Conservation (phyloP, 2,888 invertebrate species). For the Oasisia sp. region DNA sequence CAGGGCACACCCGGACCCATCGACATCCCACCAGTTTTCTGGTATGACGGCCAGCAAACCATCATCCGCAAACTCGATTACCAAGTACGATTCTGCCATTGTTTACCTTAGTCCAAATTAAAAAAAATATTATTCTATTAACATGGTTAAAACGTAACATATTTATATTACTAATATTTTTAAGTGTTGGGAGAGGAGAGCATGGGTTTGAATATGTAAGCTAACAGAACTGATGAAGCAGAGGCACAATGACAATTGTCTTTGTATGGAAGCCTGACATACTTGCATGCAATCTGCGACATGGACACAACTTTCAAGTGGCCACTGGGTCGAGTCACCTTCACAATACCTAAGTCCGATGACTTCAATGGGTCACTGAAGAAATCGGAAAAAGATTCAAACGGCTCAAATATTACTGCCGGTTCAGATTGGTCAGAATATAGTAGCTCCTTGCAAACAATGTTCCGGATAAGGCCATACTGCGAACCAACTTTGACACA, state of each 20-base stretch:
- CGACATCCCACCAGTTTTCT: no score
- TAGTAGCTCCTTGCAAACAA: neutral
- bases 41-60: no score
- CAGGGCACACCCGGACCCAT: no score
- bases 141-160: no score
- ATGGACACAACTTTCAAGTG: neutral
- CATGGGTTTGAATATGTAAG: no score
- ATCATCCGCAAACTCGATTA: no score
- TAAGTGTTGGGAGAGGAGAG: no score
- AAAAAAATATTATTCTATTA: no score
- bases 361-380: conserved; percentile 5
- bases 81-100: no score
- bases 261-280: neutral
- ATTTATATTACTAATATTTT: no score
- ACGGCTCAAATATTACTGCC: neutral
- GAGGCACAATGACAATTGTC: neutral
- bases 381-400: neutral
- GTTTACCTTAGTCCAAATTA: no score
- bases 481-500: neutral
- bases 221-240: neutral
- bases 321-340: neutral
- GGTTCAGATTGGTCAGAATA: conserved; percentile 19
- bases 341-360: conserved; percentile 14
- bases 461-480: conserved; percentile 9
- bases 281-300: neutral